These are phyloP conservation scores for Elachura formosa DNA, from an alignment of 2,113 vertebrate genomes.

Conservation along the genomic window DNA sequence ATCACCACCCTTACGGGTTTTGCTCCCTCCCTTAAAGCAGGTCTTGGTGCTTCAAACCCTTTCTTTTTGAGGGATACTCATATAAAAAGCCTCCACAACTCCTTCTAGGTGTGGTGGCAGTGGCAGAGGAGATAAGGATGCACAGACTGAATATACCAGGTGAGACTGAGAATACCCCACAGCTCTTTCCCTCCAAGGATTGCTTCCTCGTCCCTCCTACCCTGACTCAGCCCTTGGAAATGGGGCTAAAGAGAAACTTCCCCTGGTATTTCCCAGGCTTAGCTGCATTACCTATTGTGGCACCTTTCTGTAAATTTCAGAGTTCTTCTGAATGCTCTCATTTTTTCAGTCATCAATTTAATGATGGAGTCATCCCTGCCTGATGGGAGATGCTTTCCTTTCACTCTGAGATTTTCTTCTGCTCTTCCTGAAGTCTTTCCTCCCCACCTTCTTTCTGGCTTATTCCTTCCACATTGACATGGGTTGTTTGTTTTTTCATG, in stretches of 20 bases:
- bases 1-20: rapidly evolving
- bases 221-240: neutral
- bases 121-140: neutral
- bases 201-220: neutral
- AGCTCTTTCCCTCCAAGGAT: neutral
- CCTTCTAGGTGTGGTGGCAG: neutral
- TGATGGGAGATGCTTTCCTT: neutral
- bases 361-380: neutral
- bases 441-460: neutral
- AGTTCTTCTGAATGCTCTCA: neutral
- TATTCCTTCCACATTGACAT: neutral
- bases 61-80: rapidly evolving
- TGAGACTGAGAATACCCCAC: too few relatives aligned
- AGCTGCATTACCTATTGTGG: neutral
- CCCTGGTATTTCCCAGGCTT: neutral
- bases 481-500: neutral
- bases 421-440: neutral
- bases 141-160: too few relatives aligned
- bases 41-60: neutral
- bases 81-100: rapidly evolving
- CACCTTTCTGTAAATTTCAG: neutral
- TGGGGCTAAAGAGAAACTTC: neutral
- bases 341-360: neutral
- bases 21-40: neutral
- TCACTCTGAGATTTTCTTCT: neutral